Base-by-base conservation (phyloP, 2,113 vertebrate species). In the Tragelaphus scriptus region DNA sequence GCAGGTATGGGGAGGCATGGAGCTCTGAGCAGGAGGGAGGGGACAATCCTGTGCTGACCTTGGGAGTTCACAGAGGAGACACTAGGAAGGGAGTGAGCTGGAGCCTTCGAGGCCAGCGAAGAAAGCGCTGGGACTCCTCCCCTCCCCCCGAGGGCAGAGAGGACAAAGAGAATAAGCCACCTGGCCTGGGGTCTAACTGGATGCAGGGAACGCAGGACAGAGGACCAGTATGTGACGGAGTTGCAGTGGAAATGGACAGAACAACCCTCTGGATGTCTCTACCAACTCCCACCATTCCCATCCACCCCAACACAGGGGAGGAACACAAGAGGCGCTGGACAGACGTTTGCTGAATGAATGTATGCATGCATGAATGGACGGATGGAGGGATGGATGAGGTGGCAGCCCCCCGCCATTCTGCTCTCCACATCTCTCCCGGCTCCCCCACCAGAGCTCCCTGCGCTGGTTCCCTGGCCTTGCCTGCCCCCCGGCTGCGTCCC, bases 311-410 rank as follows among this genome's bases (percentile, higher is more conserved):
- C 84, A 94, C 58, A 75, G 63, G 71, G 4, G 58, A 93, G 55
- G 86, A 87, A 85, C 88, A 91, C 61, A 71, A 47, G 1, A 96
- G 92, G 95, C 16, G 7, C 86, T 75, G 63, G 96, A 95, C 92
- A 96, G 97, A 97, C 44, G 51, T 98, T 97, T 98, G 97, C 98
- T 98, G 97, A 98, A 97, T 77, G 94, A 95, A 96, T 58, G 85
- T 61, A 75, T 21, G 65, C 7, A 85, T 0, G 88, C 40, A 95
- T 19, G 16, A 40, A 92, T 32, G 14, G 85, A 81, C 12, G 7
- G 82, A 81, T 12, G 36, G 55, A 28, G 26, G 91, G 55, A 30
- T 44, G 16, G 80, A n/a, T 82, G 51, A 82, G 51, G 53, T 49
- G n/a, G 40, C 80, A 59, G 12, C 15, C 51, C 30, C 90, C 87